phyloP scores from a whole-genome alignment of 2,113 vertebrate species.

The Crocuta crocuta region DNA sequence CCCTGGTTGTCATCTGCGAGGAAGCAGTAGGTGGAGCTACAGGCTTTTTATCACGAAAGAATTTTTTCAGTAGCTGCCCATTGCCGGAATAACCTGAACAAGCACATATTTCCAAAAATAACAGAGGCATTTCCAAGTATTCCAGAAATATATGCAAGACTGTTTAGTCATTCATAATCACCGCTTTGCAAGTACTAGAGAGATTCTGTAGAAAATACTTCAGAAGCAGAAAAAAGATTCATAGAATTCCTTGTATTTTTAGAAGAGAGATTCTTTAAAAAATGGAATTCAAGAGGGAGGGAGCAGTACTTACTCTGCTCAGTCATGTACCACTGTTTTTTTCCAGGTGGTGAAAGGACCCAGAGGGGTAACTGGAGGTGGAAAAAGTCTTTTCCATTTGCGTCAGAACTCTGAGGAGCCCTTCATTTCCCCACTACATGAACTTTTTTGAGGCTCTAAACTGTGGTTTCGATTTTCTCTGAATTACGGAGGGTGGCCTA shows the following conservation, averaged over 20 bases:
- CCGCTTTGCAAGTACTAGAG: constrained; percentile 82
- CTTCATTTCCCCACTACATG: constrained; percentile 56
- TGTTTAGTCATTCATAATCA: constrained; percentile 88
- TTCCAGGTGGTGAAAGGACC: constrained; percentile 74
- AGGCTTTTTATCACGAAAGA: constrained; percentile 81
- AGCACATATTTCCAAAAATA: constrained; percentile 85
- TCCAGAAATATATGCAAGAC: constrained; percentile 84
- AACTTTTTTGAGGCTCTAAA: constrained; percentile 50
- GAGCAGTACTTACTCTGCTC: constrained; percentile 37
- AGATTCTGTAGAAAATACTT: constrained; percentile 81
- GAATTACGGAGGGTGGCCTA: constrained; percentile 52
- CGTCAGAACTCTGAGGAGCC: constrained; percentile 75
- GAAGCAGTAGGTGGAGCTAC: constrained; percentile 87
- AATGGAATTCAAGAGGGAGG: constrained; percentile 35
- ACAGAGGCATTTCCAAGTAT: constrained; percentile 86
- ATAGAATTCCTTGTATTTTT: constrained; percentile 81
- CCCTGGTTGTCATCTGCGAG: neutral
- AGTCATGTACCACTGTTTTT: constrained; percentile 52
- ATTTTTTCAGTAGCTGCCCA: constrained; percentile 66
- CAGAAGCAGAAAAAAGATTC: constrained; percentile 80
- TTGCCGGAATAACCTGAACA: constrained; percentile 81
- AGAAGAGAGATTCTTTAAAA: constrained; percentile 76
- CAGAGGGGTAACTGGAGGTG: constrained; percentile 66
- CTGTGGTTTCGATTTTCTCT: constrained; percentile 60
- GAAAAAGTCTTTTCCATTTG: constrained; percentile 80